Evolutionary conservation across 1,140 invertebrate genomes (phyloP), one percentile per base, ranked within the genome.

Genomic region (Magallana gigas): DNA sequence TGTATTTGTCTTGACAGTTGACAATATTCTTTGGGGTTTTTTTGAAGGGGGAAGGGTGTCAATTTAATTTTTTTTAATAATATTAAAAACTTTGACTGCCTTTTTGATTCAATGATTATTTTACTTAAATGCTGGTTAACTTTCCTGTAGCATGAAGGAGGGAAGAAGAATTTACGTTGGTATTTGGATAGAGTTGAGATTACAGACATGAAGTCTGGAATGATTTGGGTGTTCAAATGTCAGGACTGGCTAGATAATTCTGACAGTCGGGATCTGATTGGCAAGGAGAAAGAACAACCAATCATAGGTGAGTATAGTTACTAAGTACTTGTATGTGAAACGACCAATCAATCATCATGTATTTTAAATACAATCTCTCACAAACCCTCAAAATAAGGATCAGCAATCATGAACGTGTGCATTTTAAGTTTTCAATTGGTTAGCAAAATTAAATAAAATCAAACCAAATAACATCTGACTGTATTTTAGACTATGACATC

Each of bases 191-290:
- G 90, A 81, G 89, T 95, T 18, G 92, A 94, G 48, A 88, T 94
- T 5, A 94, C 93, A 59, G 94, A 94, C 88, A 90, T 94, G 80
- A 90, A 91, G 58, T 91, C 92, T 64, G 88, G 93, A 57, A 88
- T 88, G 87, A 92, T 91, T 56, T 95, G 94, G 92, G 90, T 93
- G 60, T 95, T 94, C 88, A 84, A 90, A 14, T 95, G 94, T 91
- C 85, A 91, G 14, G 91, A 94, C 56, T 95, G 94, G 94, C 83
- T 95, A 59, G 94, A 94, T 89, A 93, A 92, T 68, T 71, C 85
- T 59, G 93, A 93, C 59, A 93, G 88, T 29, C 89, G 94, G 60
- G 94, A 95, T 87, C 87, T 94, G 62, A 83, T 90, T 80, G 92
- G 91, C 5, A 57, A 85, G 58, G 81, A 91, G 60, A 90, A 89